These are phyloP conservation scores for Parauchenoglanis punctatus DNA, from an alignment of 2,797 vertebrate species.

Conservation along the genomic window DNA sequence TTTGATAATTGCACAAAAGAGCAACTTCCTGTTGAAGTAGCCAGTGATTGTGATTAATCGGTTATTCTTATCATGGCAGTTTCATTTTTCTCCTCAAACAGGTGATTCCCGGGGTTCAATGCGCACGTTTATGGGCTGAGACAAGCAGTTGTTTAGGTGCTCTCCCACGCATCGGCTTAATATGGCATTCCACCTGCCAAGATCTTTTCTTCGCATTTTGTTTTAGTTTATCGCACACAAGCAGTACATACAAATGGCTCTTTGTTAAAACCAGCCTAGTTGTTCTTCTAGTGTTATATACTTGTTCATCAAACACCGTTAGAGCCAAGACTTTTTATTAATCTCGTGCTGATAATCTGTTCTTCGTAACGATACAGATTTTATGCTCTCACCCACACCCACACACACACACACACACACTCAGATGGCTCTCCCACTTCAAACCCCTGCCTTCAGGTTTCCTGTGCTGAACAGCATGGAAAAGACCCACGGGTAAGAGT, in stretches of 20 bases:
- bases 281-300: background rate
- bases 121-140: slow-evolving; percentile 20
- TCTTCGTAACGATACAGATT: background rate
- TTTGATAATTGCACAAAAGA: background rate
- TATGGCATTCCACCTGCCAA: slow-evolving; percentile 42
- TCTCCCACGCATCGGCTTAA: slow-evolving; percentile 36
- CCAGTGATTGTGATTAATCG: slow-evolving; percentile 13
- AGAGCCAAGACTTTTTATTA: background rate
- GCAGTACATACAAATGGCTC: background rate
- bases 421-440: background rate
- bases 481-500: slow-evolving; percentile 31
- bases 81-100: slow-evolving; percentile 3
- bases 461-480: slow-evolving; percentile 39
- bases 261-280: background rate
- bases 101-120: slow-evolving; percentile 3
- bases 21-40: background rate
- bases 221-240: background rate
- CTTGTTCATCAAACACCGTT: background rate
- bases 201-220: slow-evolving; percentile 5
- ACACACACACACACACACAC: slow-evolving; percentile 3
- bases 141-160: slow-evolving; percentile 22
- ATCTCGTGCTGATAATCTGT: background rate
- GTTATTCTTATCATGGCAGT: slow-evolving; percentile 15
- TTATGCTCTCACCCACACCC: background rate
- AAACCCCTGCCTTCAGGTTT: slow-evolving; percentile 17